Percentiles rank a stretch among this genome's conserved stretches.
Conservation (phyloP, 2,113 vertebrate species). For the Prolemur simus region DNA sequence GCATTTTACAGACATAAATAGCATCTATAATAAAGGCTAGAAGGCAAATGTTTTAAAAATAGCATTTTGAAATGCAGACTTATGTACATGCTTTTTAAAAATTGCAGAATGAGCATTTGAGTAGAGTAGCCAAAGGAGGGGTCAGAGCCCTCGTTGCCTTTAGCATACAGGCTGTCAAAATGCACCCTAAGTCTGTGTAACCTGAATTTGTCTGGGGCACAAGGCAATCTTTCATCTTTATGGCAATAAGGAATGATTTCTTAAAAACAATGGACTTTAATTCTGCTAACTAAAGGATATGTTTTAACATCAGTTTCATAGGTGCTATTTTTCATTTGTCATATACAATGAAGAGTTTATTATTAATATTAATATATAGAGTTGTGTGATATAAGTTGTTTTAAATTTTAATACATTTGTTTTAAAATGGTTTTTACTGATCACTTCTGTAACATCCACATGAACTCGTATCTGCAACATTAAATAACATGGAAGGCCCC, state of each 20-base stretch:
- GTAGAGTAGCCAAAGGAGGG: neutral
- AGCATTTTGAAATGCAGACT: slow-evolving; percentile 21
- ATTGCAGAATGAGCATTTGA: slow-evolving; percentile 8
- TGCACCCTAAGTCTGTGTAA: neutral
- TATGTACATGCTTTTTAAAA: neutral
- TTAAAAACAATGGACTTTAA: slow-evolving; percentile 2
- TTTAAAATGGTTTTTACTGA: neutral
- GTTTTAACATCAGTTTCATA: neutral
- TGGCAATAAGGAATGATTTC: neutral
- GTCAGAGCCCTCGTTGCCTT: neutral
- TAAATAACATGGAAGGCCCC: neutral
- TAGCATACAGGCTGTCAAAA: neutral
- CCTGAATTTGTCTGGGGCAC: neutral
- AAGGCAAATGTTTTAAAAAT: neutral
- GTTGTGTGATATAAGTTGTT: slow-evolving; percentile 13
- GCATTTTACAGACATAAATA: neutral
- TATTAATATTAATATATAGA: neutral
- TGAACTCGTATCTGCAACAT: neutral
- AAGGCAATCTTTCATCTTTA: neutral
- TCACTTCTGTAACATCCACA: neutral
- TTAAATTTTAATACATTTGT: neutral
- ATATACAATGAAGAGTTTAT: neutral
- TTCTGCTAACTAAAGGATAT: neutral
- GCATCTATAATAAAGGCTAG: neutral
- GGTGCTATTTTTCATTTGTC: slow-evolving; percentile 29